Evolutionary conservation across 2,888 invertebrate genomes (phyloP), one percentile per base, ranked within the genome.

Genomic region (Graphium colonna): DNA sequence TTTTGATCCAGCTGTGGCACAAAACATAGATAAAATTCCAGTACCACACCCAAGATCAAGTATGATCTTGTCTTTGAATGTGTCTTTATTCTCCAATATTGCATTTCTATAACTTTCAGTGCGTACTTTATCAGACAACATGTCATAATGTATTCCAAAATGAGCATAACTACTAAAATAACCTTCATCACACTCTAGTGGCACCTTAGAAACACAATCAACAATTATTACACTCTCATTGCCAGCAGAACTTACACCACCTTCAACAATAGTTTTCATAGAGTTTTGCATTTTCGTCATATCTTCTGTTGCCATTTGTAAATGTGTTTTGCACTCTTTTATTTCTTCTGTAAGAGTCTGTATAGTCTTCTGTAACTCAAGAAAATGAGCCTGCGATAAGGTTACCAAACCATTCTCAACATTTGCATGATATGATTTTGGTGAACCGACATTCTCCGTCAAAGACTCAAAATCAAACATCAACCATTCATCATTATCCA

Each of bases 21-120:
- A 96, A 90, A 99, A 99, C 97, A 99, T 98, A 10, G 98, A 98
- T 17, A 99, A 88, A 63, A 99, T 98, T 21, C 98, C 97, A 0
- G 99, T 99, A 17, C 99, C 99, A 82, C 98, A 98, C 31, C 99
- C 99, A 52, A 99, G 94, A 89, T 99, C 99, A 56, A 99, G 85
- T 15, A 99, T 96, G 16, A 92, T 86, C 82, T 97, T 97, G 38
- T 92, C 93, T 65, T 89, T 88, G 49, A 98, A 91, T 52, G 92
- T 82, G 28, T 92, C 90, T 26, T 87, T 84, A 75, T 98, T 98
- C 13, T 92, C 91, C 46, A 95, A 71, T 60, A 98, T 94, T 16
- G 97, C 96, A 81, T 96, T 92, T 64, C 94, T 91, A 72, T 98
- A 98, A 62, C 95, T 94, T 73, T 95, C 93, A 1, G 98, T 98